A percentile compares a stretch with the other conserved stretches of the same genome.
These are phyloP conservation scores for Scaptomyza polygonia DNA, from an alignment of 2,888 invertebrate genomes.

Conservation along the genomic window DNA sequence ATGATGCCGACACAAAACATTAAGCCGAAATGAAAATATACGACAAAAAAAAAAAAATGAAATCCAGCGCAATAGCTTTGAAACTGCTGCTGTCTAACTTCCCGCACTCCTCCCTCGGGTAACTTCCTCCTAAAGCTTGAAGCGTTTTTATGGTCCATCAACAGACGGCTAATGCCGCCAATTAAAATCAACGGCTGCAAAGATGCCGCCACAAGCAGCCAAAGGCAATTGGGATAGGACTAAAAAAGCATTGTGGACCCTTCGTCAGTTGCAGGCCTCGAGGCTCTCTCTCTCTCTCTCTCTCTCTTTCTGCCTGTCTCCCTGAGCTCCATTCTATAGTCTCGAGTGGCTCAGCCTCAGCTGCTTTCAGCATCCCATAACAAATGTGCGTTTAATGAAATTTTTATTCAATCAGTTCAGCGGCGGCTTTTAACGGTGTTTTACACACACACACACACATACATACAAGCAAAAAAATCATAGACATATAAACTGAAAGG, in stretches of 20 bases:
- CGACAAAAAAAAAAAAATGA: slow-evolving; percentile 1
- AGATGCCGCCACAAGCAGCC: slow-evolving; percentile 20
- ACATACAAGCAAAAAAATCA: neutral
- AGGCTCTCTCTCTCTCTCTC: neutral
- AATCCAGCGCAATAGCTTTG: slow-evolving; percentile 34
- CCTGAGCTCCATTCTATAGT: slow-evolving; percentile 14
- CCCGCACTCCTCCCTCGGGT: neutral
- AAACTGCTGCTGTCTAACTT: slow-evolving; percentile 19
- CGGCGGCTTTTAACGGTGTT: slow-evolving; percentile 41
- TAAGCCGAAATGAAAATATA: neutral
- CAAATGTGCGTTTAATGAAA: slow-evolving; percentile 75
- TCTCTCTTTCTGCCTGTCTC: too few relatives aligned
- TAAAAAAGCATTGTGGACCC: neutral
- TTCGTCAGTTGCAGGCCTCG: slow-evolving; percentile 13
- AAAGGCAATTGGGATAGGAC: neutral
- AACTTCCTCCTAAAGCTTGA: slow-evolving; percentile 4
- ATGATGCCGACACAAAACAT: slow-evolving; percentile 56
- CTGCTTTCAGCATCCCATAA: slow-evolving; percentile 35
- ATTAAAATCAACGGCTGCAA: slow-evolving; percentile 75
- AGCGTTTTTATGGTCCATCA: slow-evolving; percentile 75
- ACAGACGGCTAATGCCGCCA: slow-evolving; percentile 70
- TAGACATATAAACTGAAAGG: neutral
- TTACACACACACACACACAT: neutral
- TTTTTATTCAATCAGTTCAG: slow-evolving; percentile 73
- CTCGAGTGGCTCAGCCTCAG: slow-evolving; percentile 11